These are phyloP conservation scores for Hirudinaria manillensis DNA, from an alignment of 2,888 invertebrate species.

Conservation along the genomic window DNA sequence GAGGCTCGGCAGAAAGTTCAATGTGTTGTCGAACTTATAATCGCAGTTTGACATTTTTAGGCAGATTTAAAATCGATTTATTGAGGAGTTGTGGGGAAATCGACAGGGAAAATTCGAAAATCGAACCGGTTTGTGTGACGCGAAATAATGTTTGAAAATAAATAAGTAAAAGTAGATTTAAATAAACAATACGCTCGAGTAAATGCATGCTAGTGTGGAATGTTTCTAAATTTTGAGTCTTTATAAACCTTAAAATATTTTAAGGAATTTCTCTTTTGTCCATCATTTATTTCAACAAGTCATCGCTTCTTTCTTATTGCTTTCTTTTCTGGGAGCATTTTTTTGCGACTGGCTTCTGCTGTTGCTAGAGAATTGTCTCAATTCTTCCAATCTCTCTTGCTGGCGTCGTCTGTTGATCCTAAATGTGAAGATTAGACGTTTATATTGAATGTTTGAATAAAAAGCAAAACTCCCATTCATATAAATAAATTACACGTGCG, in stretches of 20 bases:
- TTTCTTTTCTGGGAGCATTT: too few species aligned
- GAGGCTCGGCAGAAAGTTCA: slow-evolving; percentile 21
- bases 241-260: too few species aligned
- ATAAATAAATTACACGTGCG: slow-evolving; percentile 11
- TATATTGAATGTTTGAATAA: not conserved
- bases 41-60: slow-evolving; percentile 11
- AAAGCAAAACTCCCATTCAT: not conserved
- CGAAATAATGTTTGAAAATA: not conserved
- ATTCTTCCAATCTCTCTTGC: slow-evolving; percentile 10
- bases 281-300: too few species aligned
- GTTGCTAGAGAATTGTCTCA: not conserved
- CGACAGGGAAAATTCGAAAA: not conserved
- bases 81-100: not conserved
- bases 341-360: too few species aligned
- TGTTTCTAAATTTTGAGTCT: too few species aligned
- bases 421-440: not conserved
- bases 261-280: too few species aligned
- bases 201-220: too few species aligned
- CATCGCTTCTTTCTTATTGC: too few species aligned
- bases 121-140: not conserved
- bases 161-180: too few species aligned
- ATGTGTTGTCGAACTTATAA: not conserved
- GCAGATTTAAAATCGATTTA: not conserved
- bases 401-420: slow-evolving; percentile 16
- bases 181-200: too few species aligned